Evolutionary conservation across 92 coral and sea anemone genomes (phyloP), one percentile per base, ranked within the genome.

Genomic region (Epizoanthus scotinus): DNA sequence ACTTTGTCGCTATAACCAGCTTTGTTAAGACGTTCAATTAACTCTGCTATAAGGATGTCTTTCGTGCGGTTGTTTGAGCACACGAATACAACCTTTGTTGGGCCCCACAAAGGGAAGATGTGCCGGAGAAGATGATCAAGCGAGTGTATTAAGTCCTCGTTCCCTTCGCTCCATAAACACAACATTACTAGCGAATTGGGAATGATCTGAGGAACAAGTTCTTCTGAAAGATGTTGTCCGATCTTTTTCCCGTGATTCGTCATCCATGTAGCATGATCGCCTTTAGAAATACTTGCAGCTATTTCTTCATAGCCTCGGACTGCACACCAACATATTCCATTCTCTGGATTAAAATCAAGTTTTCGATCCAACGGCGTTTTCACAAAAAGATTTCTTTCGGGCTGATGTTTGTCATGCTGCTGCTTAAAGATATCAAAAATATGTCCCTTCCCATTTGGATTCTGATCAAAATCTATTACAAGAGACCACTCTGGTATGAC

Each of bases 321-420:
- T 61, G 93, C 93, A 59, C 89, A 87, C 97, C 97, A 91, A 62
- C 93, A 89, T 29, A 91, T 82, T 19, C 97, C 93, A 66, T 89
- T 86, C 17, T 66, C 87, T 15, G 97, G 89, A 27, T 91, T 86
- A 57, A 91, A 19, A 19, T 86, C 87, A 1, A 91, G 78, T 63
- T 87, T 89, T 52, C 86, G 84, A 72, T 89, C 86, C 75, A 77
- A 70, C 8, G 93, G 93, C 2, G 93, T 91, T 82, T 71, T 82
- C 5, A 91, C 49, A 38, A 63, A 89, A 49, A 86, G 89, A 56
- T 89, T 89, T 84, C 97, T 67, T 53, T 91, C 97, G n/a, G 87
- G 88, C 65, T 89, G 97, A 50, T 91, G 93, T 25, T 49, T 64
- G 63, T 89, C 97, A 31, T 91, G 90, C 34, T 63, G 72, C 34